These are phyloP conservation scores for Cryptomyrus ogoouensis DNA, from an alignment of 2,113 vertebrate genomes.

Conservation along the genomic window DNA sequence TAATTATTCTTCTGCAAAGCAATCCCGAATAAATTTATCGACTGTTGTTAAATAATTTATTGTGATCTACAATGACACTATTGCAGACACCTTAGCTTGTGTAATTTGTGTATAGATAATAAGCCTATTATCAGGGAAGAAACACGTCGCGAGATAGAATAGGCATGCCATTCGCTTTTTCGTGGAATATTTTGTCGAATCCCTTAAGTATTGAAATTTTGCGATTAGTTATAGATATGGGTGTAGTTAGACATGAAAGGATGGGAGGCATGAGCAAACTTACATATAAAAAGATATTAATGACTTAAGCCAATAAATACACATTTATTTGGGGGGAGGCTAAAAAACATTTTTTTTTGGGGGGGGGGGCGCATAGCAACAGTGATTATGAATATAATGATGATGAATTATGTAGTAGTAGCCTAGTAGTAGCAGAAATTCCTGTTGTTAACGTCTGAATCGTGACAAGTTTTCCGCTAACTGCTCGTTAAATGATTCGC, in stretches of 20 bases:
- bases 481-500: neutral
- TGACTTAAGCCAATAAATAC: neutral
- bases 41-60: neutral
- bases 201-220: neutral
- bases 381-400: neutral
- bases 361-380: neutral
- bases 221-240: neutral
- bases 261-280: neutral
- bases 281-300: neutral
- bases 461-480: neutral
- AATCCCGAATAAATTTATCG: neutral
- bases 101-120: neutral
- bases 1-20: neutral
- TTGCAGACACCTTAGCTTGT: neutral
- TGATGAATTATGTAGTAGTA: neutral
- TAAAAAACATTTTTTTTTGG: neutral
- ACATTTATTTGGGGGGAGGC: neutral
- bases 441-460: neutral
- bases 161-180: neutral
- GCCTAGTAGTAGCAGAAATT: neutral
- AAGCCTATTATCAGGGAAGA: neutral
- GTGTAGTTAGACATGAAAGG: too few species aligned
- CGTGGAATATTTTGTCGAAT: neutral
- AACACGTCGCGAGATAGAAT: neutral
- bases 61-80: neutral